Conservation (phyloP, 2,113 vertebrate species). For the Anoplopoma fimbria region DNA sequence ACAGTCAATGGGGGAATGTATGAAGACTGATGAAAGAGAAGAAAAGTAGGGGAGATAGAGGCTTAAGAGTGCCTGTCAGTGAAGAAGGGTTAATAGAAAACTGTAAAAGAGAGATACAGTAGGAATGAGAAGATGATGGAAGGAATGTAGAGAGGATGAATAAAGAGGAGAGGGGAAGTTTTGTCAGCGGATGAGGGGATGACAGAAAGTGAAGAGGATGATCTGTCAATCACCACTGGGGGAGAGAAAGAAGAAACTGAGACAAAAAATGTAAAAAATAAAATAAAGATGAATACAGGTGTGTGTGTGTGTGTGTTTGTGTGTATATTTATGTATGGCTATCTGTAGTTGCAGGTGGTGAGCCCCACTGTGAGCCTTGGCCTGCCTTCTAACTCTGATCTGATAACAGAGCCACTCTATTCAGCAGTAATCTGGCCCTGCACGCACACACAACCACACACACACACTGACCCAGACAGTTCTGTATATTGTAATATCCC, state of each 20-base stretch:
- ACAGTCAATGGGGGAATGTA: slow-evolving; percentile 32
- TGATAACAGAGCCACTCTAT: slow-evolving; percentile 57
- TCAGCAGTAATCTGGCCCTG: slow-evolving; percentile 24
- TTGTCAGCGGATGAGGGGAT: slow-evolving; percentile 12
- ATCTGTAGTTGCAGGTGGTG: slow-evolving; percentile 63
- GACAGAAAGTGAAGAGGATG: not conserved
- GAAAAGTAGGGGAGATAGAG: slow-evolving; percentile 26
- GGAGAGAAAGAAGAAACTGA: not conserved
- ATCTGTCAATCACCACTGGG: slow-evolving; percentile 26
- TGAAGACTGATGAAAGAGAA: slow-evolving; percentile 54
- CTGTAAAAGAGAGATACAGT: slow-evolving; percentile 49
- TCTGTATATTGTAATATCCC: slow-evolving; percentile 8
- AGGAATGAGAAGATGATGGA: slow-evolving; percentile 43
- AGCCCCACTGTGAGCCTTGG: slow-evolving; percentile 59
- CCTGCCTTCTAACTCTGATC: slow-evolving; percentile 56
- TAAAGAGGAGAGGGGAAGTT: slow-evolving; percentile 21
- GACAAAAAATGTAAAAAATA: slow-evolving; percentile 7
- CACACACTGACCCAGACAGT: not conserved
- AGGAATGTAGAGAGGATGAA: slow-evolving; percentile 39
- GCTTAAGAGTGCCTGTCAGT: slow-evolving; percentile 45
- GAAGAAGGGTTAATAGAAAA: slow-evolving; percentile 55
- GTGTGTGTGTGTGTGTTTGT: too few relatives aligned
- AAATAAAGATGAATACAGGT: too few relatives aligned
- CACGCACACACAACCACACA: not conserved
- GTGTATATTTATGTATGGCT: slow-evolving; percentile 34